phyloP scores from a whole-genome alignment of 37 sponge, comb jelly and placozoan species.

The Axinella damicornis region DNA sequence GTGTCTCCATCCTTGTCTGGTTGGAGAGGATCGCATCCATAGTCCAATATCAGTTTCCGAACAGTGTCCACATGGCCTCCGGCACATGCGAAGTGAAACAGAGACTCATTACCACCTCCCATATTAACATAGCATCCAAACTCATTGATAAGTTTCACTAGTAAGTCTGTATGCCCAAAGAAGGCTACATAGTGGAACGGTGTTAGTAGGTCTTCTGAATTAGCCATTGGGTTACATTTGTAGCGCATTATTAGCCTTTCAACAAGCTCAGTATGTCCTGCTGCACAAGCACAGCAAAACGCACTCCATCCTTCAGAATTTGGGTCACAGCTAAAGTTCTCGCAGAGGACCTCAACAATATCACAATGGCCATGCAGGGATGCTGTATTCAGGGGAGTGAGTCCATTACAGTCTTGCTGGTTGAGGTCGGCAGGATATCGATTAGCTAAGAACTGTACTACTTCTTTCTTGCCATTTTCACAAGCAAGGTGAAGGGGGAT shows the following conservation, averaged over 20 bases:
- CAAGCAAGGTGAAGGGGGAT: neutral
- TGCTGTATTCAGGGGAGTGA: no score
- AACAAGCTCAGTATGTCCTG: neutral
- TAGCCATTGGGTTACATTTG: neutral
- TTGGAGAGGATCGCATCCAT: neutral
- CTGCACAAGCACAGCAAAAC: neutral
- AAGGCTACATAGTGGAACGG: neutral
- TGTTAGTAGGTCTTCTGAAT: neutral
- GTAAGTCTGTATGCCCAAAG: neutral
- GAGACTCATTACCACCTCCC: neutral
- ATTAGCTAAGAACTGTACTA: no score
- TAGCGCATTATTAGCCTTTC: neutral
- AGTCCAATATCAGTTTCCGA: neutral
- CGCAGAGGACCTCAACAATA: neutral
- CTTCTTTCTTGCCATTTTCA: neutral
- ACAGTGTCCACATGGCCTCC: neutral
- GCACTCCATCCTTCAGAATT: neutral
- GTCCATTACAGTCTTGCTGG: no score
- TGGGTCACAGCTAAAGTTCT: neutral
- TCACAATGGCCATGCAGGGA: neutral
- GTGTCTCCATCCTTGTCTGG: neutral
- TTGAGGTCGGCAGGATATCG: no score
- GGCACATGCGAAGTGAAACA: neutral
- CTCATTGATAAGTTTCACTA: neutral
- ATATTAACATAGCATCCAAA: neutral